Percentiles rank a stretch among this genome's conserved stretches.
phyloP scores from a whole-genome alignment of 2,113 vertebrate genomes.

The Mastomys coucha region DNA sequence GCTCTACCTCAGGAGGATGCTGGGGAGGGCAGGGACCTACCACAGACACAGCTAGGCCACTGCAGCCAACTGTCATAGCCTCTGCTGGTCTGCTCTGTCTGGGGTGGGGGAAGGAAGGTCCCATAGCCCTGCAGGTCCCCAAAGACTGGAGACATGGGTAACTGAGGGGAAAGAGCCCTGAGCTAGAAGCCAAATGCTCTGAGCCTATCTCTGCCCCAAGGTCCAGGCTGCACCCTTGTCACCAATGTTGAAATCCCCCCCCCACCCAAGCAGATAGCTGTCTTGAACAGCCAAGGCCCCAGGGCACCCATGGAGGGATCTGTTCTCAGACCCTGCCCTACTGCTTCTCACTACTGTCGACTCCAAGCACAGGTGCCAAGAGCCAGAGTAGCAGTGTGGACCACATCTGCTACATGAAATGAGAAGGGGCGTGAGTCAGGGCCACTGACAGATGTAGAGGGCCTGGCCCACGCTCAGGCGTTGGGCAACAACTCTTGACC shows the following conservation, averaged over 20 bases:
- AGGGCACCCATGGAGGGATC: neutral
- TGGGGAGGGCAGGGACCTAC: neutral
- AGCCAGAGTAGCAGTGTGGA: accelerated
- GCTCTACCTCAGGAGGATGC: neutral
- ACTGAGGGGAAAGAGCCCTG: no score
- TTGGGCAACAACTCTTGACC: neutral
- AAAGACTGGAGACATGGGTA: accelerated
- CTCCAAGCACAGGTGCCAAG: neutral
- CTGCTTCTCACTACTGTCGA: neutral
- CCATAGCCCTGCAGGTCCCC: neutral
- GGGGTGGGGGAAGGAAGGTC: neutral
- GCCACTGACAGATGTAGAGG: accelerated
- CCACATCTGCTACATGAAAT: neutral
- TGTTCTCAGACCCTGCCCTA: neutral
- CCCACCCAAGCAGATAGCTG: no score
- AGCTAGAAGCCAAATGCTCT: no score
- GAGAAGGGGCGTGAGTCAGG: neutral
- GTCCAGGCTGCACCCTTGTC: neutral
- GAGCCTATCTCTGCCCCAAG: neutral
- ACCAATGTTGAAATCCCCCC: accelerated
- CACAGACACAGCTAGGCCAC: accelerated
- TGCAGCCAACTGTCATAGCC: neutral
- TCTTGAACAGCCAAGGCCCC: neutral
- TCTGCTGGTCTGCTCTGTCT: neutral
- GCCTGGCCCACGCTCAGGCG: accelerated